Base-by-base conservation (phyloP, 2,888 invertebrate genomes). In the Nephrotoma appendiculata region DNA sequence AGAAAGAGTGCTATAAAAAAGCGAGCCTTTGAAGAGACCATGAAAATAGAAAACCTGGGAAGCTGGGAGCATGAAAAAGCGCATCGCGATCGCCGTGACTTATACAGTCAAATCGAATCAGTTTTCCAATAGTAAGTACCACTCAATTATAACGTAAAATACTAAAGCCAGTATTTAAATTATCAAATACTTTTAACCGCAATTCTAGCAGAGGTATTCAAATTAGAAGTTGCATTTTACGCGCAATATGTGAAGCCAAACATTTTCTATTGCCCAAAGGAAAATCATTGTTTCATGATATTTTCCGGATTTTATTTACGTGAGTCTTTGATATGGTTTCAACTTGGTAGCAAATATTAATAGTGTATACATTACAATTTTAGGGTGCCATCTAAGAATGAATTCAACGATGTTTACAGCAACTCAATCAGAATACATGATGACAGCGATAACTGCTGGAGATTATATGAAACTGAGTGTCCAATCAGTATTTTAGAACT, bases 241-340 rank as follows among this genome's bases (percentile, higher is more conserved):
- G 94, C 88, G 94, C 94, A 87, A 93, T 96, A 87, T 96, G 96
- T 89, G 96, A 96, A 89, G 93, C 94, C 5, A 93, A 92, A 87
- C 91, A 91, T 87, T 91, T 93, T 89, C 90, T 95, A 86, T 93
- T 93, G 41, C 92, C 93, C 0, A 93, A 92, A 7, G 95, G 95
- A 44, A 92, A 92, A 88, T 95, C 95, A 2, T 92, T 96, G 87
- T 92, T 95, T 85, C 95, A 94, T 88, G 95, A 95, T 90, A 90
- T 95, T 87, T 90, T 96, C 86, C 92, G 94, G 89, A 93, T 94
- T 86, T 90, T 95, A 89, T 93, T 96, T 89, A 93, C 93, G 95
- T 95, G 90, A 90, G 92, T 92, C 9, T 31, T 71, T 19, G 19
- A 6, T 31, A 2, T 31, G 31, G 31, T 3, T 31, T 31, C 31